A percentile compares a stretch with the other conserved stretches of the same genome.
phyloP scores from a whole-genome alignment of 2,888 invertebrate species.

The Xestia sexstrigata region DNA sequence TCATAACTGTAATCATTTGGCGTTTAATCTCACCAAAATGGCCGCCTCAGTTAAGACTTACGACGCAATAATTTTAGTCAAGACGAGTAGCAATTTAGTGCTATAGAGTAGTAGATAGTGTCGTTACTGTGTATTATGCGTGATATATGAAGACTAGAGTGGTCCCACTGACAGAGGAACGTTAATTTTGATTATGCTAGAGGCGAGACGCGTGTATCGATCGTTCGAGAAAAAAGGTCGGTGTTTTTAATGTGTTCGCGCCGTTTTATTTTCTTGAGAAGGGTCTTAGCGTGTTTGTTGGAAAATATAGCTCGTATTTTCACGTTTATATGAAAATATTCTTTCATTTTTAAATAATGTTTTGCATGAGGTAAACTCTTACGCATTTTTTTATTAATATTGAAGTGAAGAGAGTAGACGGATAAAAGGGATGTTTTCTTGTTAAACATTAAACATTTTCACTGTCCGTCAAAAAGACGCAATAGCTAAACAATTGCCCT shows the following conservation, averaged over 20 bases:
- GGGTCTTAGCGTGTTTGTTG: constrained; percentile 30
- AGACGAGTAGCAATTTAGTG: constrained; percentile 67
- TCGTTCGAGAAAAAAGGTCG: constrained; percentile 37
- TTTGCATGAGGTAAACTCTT: background rate
- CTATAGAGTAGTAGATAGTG: constrained; percentile 63
- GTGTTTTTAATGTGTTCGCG: constrained; percentile 46
- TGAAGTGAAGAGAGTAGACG: constrained; percentile 8
- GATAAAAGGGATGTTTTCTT: background rate
- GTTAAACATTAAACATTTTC: background rate
- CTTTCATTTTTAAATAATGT: constrained; percentile 14
- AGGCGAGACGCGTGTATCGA: constrained; percentile 54
- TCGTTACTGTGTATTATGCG: constrained; percentile 71
- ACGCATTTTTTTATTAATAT: constrained; percentile 33
- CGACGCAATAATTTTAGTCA: constrained; percentile 72
- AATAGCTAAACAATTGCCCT: background rate
- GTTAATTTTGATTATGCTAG: constrained; percentile 59
- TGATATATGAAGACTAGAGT: constrained; percentile 63
- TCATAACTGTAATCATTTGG: constrained; percentile 46
- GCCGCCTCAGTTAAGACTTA: constrained; percentile 65
- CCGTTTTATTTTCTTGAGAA: constrained; percentile 47
- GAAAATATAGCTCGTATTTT: constrained; percentile 21
- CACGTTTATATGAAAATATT: constrained; percentile 24
- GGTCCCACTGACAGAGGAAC: constrained; percentile 44
- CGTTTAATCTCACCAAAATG: constrained; percentile 58
- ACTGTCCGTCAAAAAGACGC: background rate